Conservation (phyloP, 2,888 invertebrate genomes). For the Callosobruchus maculatus region DNA sequence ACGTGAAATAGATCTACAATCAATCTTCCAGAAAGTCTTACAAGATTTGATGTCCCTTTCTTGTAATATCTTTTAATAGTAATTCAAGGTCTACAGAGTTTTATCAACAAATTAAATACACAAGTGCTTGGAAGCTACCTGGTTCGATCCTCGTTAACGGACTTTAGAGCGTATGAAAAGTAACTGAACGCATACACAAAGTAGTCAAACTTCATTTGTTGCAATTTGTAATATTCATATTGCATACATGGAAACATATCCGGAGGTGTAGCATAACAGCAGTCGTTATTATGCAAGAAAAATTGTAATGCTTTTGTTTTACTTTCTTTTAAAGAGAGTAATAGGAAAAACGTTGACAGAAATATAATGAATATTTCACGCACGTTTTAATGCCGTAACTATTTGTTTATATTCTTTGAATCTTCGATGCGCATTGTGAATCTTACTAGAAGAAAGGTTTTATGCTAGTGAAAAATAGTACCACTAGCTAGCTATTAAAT, state of each 20-base stretch:
- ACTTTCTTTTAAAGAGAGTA: conserved; percentile 14
- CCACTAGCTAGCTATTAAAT: too few relatives aligned
- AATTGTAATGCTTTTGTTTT: conserved; percentile 3
- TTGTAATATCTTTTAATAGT: too few relatives aligned
- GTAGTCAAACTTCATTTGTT: background rate
- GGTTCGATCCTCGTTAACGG: too few relatives aligned
- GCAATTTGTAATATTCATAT: background rate
- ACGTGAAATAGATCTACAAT: too few relatives aligned
- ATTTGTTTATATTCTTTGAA: background rate
- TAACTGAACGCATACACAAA: background rate
- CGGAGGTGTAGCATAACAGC: background rate
- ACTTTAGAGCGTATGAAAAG: too few relatives aligned
- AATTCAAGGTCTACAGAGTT: too few relatives aligned
- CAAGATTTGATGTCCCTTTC: too few relatives aligned
- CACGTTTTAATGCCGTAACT: background rate
- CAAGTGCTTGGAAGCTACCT: too few relatives aligned
- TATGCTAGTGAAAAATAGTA: too few relatives aligned
- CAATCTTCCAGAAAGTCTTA: too few relatives aligned
- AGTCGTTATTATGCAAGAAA: conserved; percentile 2
- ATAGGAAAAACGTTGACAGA: conserved; percentile 9
- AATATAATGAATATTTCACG: conserved; percentile 5
- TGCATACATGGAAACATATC: background rate
- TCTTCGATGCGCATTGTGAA: background rate
- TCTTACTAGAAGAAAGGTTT: too few relatives aligned
- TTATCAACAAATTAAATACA: too few relatives aligned